Base-by-base conservation (phyloP, 1,140 invertebrate genomes). In the Dinoponera quadriceps region DNA sequence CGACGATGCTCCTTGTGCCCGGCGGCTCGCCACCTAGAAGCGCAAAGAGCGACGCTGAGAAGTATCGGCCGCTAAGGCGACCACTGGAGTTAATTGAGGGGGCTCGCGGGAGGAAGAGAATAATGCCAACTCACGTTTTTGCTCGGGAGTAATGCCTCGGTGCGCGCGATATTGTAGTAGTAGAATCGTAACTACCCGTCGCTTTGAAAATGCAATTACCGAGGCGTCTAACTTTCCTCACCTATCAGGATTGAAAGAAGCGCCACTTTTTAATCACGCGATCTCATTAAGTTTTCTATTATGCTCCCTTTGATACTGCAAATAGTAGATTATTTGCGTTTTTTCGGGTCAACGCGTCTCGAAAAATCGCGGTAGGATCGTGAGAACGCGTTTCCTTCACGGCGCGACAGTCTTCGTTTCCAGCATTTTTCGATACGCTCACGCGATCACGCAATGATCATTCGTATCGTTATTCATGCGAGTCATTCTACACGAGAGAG, bases 1-100 rank as follows among this genome's bases (percentile, higher is more conserved):
- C 92, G 84, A 93, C 92, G 87, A 93, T 93, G 82, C 92, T 93
- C 66, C 91, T 89, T 73, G 93, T 93, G 48, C 91, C 92, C 25
- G 91, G 91, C 22, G 90, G 92, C 72, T 93, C 92, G 55, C 89
- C 91, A 74, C 88, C 92, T 89, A 62, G 63, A 89, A 89, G 78
- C 77, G 66, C 66, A 66, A 83, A 75, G 20, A 72, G 63, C 66
- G 48, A 57, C 22, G 49, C 22, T 69, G 55, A 77, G 48, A 54
- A 57, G 33, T 71, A 18, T 48, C 22, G 22, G 25, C 25, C 20
- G 25, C 25, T 63, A 44, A 11, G 11, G 38, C 38, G 38, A 44
- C 38, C 33, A 22, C 4, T 25, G 11, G 11, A 71, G 18, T 71
- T 80, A 80, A 80, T 80, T 29, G 25, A 68, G 48, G 16, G n/a